Evolutionary conservation across 2,888 invertebrate genomes (phyloP), one percentile per base, ranked within the genome.

Genomic region (Tenthredo amoena): DNA sequence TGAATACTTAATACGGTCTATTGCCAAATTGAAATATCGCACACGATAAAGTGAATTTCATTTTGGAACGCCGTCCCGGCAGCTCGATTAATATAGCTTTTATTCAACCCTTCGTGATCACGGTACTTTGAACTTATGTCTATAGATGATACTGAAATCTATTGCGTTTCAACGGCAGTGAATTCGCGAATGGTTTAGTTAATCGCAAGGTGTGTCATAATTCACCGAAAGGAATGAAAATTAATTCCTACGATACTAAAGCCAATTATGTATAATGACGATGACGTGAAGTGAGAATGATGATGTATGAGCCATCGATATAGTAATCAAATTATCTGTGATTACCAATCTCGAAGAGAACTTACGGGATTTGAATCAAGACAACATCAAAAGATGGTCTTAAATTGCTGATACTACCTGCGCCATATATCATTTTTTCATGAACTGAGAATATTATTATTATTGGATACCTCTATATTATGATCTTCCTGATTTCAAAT

Each of bases 31-130:
- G 55, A 55, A 55, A 55, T 55, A 55, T n/a, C 55, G 55, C 7
- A 55, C 55, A 55, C 55, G 55, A n/a, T 55, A 55, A 55, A n/a
- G 55, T 55, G 55, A 55, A 55, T 55, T 55, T 55, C 55, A n/a
- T 7, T 55, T 55, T 55, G n/a, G n/a, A n/a, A 7, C 55, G n/a
- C 55, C n/a, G 55, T n/a, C n/a, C n/a, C n/a, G 5, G 18, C 55
- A 55, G 55, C n/a, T 55, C 55, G n/a, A 55, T n/a, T 55, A n/a
- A 55, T 55, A 7, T 7, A n/a, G 1, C n/a, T 55, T 55, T 55
- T n/a, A 55, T 55, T 55, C 18, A n/a, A n/a, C 55, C 50, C 50
- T 50, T 18, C 50, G 50, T 50, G 18, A 50, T 3, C n/a, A n/a
- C 18, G 6, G 50, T 50, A 18, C n/a, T 50, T 18, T 50, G 18